Base-by-base conservation (phyloP, 2,888 invertebrate genomes). In the Amphipyra berbera region DNA sequence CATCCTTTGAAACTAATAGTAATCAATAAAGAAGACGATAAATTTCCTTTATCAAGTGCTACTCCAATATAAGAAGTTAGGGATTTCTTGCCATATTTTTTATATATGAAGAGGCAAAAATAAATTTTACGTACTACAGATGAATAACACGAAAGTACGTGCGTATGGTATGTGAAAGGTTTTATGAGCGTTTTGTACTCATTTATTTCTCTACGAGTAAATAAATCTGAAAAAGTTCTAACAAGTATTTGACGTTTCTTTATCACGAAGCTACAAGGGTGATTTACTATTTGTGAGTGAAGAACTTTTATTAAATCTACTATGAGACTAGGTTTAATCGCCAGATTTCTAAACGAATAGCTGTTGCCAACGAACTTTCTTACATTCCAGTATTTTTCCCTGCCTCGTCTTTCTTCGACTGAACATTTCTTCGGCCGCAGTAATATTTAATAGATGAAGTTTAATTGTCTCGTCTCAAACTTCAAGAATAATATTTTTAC, bases 251-350 rank as follows among this genome's bases (percentile, higher is more conserved):
- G 65, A 56, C 64, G 52, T 76, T 67, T 62, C 61, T 58, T 61
- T 64, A 69, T 70, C 71, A 67, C 41, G 50, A 65, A 74, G 53
- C 69, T 67, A 66, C 60, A 76, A 73, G 55, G 69, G 64, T 65
- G 64, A 74, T 80, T 78, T 77, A 75, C 64, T 76, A 68, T 80
- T 68, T 69, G 66, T 68, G 56, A 58, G 62, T 57, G 62, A 50
- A 54, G 55, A 78, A 69, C 61, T 76, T 78, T 74, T 72, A 72
- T 77, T 68, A 78, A 74, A 78, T 67, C 68, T 75, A 59, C 47
- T 72, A 47, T 61, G 14, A 48, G 62, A 60, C 50, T 67, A 61
- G 71, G 61, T 46, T 41, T 57, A 55, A 54, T 73, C 71, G 59
- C 55, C 67, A 60, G 54, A 75, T 68, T 68, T 54, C 54, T 66